Evolutionary conservation across 2,888 invertebrate genomes (phyloP).

Genomic region (Pimpla rufipes): DNA sequence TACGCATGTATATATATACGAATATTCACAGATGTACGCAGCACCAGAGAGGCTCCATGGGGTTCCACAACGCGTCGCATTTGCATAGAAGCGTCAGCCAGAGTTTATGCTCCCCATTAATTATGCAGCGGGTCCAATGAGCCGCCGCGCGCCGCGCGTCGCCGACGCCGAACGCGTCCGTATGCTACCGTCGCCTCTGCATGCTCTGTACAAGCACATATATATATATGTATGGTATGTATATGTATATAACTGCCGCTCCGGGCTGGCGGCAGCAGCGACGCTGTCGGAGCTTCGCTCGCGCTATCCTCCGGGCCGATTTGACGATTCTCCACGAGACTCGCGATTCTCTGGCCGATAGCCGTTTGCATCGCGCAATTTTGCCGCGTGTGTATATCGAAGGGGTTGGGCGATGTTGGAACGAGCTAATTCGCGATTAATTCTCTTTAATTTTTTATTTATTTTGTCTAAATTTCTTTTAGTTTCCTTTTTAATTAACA

Average conservation of each 20-base stretch:
- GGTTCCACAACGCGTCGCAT: slow-evolving; percentile 69
- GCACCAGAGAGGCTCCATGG: slow-evolving; percentile 31
- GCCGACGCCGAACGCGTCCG: slow-evolving; percentile 41
- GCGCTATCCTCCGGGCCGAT: slow-evolving; percentile 42
- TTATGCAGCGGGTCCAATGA: slow-evolving; percentile 80
- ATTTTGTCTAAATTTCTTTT: too few species aligned
- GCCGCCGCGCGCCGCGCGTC: slow-evolving; percentile 71
- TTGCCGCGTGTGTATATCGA: too few species aligned
- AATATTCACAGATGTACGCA: not conserved
- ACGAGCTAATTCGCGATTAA: too few species aligned
- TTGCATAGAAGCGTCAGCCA: slow-evolving; percentile 80
- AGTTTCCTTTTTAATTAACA: too few species aligned
- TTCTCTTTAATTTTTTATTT: too few species aligned
- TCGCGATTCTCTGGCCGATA: slow-evolving; percentile 30
- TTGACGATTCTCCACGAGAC: slow-evolving; percentile 36
- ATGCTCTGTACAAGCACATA: slow-evolving; percentile 10
- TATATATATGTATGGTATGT: not conserved
- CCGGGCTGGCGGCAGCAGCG: not conserved
- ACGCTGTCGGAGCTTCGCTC: slow-evolving; percentile 12
- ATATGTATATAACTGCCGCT: slow-evolving; percentile 17
- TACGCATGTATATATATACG: slow-evolving; percentile 1
- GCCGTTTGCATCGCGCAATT: too few species aligned
- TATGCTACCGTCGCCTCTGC: slow-evolving; percentile 26
- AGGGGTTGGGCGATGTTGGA: too few species aligned
- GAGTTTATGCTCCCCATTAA: slow-evolving; percentile 80